These are phyloP conservation scores for Steatocranus sp. DNA, from an alignment of 2,797 vertebrate genomes.

Conservation along the genomic window DNA sequence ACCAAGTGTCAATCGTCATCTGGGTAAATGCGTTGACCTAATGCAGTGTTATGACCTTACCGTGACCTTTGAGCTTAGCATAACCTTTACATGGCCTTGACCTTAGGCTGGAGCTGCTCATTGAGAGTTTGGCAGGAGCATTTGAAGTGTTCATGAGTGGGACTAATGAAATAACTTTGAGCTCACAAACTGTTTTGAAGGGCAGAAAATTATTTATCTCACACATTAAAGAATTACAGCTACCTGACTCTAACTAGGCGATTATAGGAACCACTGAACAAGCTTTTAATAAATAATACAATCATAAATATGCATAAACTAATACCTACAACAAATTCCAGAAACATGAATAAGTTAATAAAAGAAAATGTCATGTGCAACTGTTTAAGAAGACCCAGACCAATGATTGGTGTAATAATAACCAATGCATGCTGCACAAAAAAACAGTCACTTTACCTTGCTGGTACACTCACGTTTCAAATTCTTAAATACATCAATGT, in stretches of 20 bases:
- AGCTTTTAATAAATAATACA: background rate
- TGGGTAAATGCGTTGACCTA: constrained; percentile 3
- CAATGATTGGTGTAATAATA: background rate
- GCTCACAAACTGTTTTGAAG: background rate
- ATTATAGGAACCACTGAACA: background rate
- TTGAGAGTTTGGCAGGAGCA: background rate
- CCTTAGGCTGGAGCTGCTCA: constrained; percentile 28
- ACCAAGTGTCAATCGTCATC: background rate
- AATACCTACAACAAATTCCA: background rate
- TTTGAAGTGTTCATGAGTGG: background rate
- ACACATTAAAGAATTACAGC: background rate
- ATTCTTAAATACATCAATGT: background rate
- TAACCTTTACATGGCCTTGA: constrained; percentile 63
- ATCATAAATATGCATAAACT: background rate
- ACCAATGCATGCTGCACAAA: background rate
- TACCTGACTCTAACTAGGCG: background rate
- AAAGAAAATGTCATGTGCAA: background rate
- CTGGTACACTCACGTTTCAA: background rate
- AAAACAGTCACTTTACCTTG: background rate
- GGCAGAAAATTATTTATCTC: background rate
- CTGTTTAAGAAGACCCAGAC: background rate
- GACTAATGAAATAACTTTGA: background rate
- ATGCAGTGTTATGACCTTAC: constrained; percentile 47
- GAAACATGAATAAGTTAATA: background rate
- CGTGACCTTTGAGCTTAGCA: constrained; percentile 54